A percentile compares a stretch with the other conserved stretches of the same genome.
Conservation (phyloP, 1,140 invertebrate genomes). For the Drosophila rufa region DNA sequence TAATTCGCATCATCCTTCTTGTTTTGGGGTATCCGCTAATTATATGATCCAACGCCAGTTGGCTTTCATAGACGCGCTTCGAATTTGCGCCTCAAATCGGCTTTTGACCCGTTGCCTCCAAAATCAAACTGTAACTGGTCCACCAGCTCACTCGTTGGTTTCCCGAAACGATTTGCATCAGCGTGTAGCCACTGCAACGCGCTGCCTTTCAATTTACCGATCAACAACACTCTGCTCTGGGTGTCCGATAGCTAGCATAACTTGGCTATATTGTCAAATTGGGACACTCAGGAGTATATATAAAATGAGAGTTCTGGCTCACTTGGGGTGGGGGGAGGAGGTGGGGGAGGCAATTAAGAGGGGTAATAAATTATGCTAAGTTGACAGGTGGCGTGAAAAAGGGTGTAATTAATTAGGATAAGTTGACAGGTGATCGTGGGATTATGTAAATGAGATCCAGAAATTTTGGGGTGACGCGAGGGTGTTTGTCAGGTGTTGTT, state of each 20-base stretch:
- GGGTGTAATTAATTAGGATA: too few relatives aligned
- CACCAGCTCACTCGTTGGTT: neutral
- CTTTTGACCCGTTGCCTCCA: neutral
- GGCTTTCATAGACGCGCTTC: neutral
- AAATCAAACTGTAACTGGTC: neutral
- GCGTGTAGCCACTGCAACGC: slow-evolving; percentile 3
- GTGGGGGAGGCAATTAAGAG: too few relatives aligned
- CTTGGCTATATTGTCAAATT: neutral
- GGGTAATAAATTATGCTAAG: too few relatives aligned
- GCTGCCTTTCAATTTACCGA: neutral
- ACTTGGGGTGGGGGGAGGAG: too few relatives aligned
- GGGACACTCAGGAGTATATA: neutral
- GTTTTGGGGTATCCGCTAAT: neutral
- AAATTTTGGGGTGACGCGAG: too few relatives aligned
- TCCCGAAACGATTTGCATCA: neutral
- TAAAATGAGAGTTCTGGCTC: too few relatives aligned
- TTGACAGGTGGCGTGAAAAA: too few relatives aligned
- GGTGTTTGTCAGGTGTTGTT: too few relatives aligned
- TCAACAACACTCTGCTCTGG: neutral
- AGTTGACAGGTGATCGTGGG: too few relatives aligned
- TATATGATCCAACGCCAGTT: neutral
- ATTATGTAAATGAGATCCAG: too few relatives aligned
- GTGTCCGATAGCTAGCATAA: neutral
- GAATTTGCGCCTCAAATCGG: neutral
- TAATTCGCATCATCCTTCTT: neutral